These are phyloP conservation scores for Smittia aterrima DNA, from an alignment of 2,888 invertebrate species.

Conservation along the genomic window DNA sequence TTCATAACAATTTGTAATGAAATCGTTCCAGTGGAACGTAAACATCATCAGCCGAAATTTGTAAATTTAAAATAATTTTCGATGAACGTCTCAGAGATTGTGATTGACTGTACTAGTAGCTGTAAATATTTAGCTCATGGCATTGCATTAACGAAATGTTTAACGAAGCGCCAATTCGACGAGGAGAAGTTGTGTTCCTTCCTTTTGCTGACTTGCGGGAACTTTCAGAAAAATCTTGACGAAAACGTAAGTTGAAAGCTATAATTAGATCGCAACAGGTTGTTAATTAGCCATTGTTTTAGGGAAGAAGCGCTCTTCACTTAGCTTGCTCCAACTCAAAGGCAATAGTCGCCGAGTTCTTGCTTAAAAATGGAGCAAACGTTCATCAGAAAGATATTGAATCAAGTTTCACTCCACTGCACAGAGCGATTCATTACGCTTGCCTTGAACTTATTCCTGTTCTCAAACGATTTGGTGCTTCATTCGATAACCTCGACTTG, in stretches of 20 bases:
- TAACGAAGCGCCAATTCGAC: constrained; percentile 63
- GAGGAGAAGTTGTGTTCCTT: constrained; percentile 61
- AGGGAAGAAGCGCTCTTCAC: constrained; percentile 77
- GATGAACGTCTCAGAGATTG: background rate
- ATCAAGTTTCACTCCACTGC: constrained; percentile 77
- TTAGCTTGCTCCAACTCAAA: constrained; percentile 74
- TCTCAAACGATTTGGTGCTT: constrained; percentile 64
- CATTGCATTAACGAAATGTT: constrained; percentile 61
- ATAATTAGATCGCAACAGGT: background rate
- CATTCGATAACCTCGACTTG: constrained; percentile 49
- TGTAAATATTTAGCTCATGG: constrained; percentile 61
- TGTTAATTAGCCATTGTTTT: constrained; percentile 42
- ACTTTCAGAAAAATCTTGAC: constrained; percentile 61
- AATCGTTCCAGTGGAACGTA: too few relatives aligned
- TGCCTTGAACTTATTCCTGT: constrained; percentile 71
- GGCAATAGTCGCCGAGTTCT: constrained; percentile 68
- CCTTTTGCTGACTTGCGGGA: constrained; percentile 61
- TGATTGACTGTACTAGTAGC: constrained; percentile 57
- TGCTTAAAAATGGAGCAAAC: constrained; percentile 60
- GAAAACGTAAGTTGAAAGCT: constrained; percentile 55
- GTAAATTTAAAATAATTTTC: too few relatives aligned
- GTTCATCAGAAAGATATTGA: constrained; percentile 50
- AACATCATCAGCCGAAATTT: too few relatives aligned
- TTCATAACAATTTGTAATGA: too few relatives aligned
- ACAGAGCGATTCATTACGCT: constrained; percentile 79